Base-by-base conservation (phyloP, 1,140 invertebrate species). In the Leucophenga varia region DNA sequence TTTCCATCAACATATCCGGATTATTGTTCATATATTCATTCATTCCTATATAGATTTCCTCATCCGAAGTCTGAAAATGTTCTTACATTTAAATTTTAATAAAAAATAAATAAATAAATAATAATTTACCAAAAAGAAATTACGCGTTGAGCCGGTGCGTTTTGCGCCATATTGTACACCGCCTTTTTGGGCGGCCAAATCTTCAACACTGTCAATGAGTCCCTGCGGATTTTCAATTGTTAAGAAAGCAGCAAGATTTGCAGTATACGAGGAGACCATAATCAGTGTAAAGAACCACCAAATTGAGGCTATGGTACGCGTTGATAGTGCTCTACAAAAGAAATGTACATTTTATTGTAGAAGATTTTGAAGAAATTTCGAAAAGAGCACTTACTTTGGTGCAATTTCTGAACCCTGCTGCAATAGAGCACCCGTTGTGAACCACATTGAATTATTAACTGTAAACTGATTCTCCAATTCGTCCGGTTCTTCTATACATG, bases 281-380 rank as follows among this genome's bases (percentile, higher is more conserved):
- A 97, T 96, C 9, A 97, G 79, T 2, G 91, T 94, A 69, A 97
- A 97, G 64, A 97, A 90, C 89, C 90, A 96, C 93, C 94, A 98
- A 37, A 87, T 86, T 10, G 85, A 84, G 0, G 88, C 87, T 43
- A 89, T 81, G 46, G 90, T 85, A 18, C 91, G 81, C 0, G 89
- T 91, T 2, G 89, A 89, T 53, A 86, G 82, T 13, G 88, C 88
- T 55, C 88, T 89, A 54, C 32, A 71, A 34, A 39, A 22, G 13
- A 19, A 1, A 6, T 25, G 2, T n/a, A 17, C 9, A 30, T 5
- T 16, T 12, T 8, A 2, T 7, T 12, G 14, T 21, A 3, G 2
- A 7, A 4, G n/a, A n/a, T n/a, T n/a, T n/a, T 20, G 14, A 28
- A 9, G 16, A n/a, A 13, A 5, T 25, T 5, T 25, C 5, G 22